Evolutionary conservation across 2,888 invertebrate genomes (phyloP), one percentile per base, ranked within the genome.

Genomic region (Sminthurides aquaticus): DNA sequence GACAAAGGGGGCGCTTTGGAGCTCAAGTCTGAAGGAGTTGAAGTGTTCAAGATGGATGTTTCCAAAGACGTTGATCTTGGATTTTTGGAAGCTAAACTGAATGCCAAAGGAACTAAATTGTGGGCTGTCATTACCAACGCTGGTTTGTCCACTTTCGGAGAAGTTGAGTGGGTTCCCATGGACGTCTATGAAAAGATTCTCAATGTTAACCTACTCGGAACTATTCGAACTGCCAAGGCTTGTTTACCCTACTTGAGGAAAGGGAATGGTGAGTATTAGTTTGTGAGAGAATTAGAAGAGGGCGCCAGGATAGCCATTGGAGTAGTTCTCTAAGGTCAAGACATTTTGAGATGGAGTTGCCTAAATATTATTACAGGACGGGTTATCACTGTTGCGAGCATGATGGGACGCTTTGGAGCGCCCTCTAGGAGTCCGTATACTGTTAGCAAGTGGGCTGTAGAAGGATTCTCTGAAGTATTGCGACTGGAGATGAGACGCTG

Each of bases 41-140:
- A 77, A 62, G 77, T 79, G 1, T 66, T 80, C 18, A 73, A 75
- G 18, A 71, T 80, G 56, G 79, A 81, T 72, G 78, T 81, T 18
- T 78, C 77, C 24, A 75, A 77, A 24, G 76, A 77, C 48, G 75
- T 79, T 1, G 25, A 27, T 20, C 43, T 58, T 28, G 52, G 20
- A 2, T 57, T 49, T 18, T n/a, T 63, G 1, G 49, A 57, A 26
- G 49, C 54, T 28, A 48, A 57, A 24, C 15, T 63, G 2, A 22
- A 63, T 11, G 24, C 34, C 2, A 63, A 57, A 24, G 56, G 49
- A 2, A 58, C 49, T 1, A 56, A 63, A 58, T 80, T 95, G 52
- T 95, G 94, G 94, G 91, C 90, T 59, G 82, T 95, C 65, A 87
- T 94, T 52, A 93, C 95, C 80, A 91, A 90, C 76, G 90, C 90